phyloP scores from a whole-genome alignment of 2,888 invertebrate species.

The Clistopyga incitator region DNA sequence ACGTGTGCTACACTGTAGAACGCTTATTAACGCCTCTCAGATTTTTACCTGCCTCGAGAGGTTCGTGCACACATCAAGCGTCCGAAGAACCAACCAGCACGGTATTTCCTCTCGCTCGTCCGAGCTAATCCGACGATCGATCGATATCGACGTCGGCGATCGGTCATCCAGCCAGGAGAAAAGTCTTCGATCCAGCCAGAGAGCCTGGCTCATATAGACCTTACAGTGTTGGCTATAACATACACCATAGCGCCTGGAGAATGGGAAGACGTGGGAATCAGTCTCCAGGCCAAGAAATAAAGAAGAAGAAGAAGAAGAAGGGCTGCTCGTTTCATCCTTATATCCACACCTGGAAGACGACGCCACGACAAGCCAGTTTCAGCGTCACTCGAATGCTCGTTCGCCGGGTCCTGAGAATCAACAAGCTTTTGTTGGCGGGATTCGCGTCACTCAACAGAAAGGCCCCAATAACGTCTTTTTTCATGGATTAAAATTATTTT shows the following conservation, averaged over 20 bases:
- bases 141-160: constrained; percentile 66
- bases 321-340: constrained; percentile 11
- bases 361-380: constrained; percentile 24
- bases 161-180: constrained; percentile 63
- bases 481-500: no score
- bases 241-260: constrained; percentile 12
- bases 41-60: constrained; percentile 55
- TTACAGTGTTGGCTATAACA: constrained; percentile 7
- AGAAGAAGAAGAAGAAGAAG: constrained; percentile 4
- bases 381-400: constrained; percentile 17
- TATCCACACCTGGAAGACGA: constrained; percentile 22
- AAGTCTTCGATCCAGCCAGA: constrained; percentile 22
- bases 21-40: constrained; percentile 64
- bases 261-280: constrained; percentile 47
- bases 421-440: background rate
- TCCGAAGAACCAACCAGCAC: constrained; percentile 15
- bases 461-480: no score
- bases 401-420: background rate
- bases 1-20: constrained; percentile 38
- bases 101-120: constrained; percentile 57
- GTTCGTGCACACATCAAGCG: constrained; percentile 26
- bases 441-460: no score
- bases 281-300: background rate
- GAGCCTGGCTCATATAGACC: constrained; percentile 10
- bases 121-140: constrained; percentile 66